Evolutionary conservation across 2,797 vertebrate species (phyloP).

Genomic region (Muraenolepis orangiensis): DNA sequence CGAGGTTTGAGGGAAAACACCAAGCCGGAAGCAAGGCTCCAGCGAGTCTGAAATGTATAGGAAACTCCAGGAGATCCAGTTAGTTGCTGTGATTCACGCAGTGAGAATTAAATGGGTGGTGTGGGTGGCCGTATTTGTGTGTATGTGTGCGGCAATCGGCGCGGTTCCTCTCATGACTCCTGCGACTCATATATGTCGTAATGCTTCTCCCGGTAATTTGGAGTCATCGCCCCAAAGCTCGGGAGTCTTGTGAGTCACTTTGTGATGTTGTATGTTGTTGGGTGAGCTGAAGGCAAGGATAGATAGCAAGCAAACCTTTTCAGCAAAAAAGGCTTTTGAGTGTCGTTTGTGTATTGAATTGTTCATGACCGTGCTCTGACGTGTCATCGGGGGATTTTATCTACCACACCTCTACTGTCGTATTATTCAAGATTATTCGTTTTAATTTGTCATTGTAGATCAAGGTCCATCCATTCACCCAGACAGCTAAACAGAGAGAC

Average conservation of each 20-base stretch:
- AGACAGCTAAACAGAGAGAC: not conserved
- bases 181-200: not conserved
- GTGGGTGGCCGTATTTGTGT: too few species aligned
- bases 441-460: slow-evolving; percentile 28
- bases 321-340: not conserved
- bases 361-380: not conserved
- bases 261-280: not conserved
- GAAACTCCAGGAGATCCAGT: too few species aligned
- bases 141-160: too few species aligned
- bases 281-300: not conserved
- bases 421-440: not conserved
- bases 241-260: too few species aligned
- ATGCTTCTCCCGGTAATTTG: not conserved
- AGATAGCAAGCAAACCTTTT: not conserved
- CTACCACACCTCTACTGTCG: not conserved
- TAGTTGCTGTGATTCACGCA: too few species aligned
- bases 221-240: not conserved
- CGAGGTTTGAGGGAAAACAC: too few species aligned
- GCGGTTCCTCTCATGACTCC: too few species aligned
- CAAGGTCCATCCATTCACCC: slow-evolving; percentile 28
- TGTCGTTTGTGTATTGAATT: not conserved
- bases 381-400: not conserved
- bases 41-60: too few species aligned
- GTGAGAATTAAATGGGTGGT: too few species aligned
- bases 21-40: too few species aligned